Base-by-base conservation (phyloP, 1,140 invertebrate genomes). In the Odontomachus brunneus region DNA sequence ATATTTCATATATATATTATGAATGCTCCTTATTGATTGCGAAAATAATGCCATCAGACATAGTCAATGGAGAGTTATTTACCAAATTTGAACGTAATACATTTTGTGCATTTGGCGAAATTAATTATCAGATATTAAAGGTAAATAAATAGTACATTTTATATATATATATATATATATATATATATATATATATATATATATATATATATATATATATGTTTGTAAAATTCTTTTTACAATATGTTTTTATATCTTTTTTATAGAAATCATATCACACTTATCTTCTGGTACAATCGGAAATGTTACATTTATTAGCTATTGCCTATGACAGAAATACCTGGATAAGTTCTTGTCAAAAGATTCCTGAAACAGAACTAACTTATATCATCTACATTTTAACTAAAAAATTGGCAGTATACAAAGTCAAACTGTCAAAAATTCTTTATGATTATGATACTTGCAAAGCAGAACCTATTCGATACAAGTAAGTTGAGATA, bases 271-370 rank as follows among this genome's bases (percentile, higher is more conserved):
- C 91, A n/a, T 94, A 93, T 74, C 91, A 93, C 65, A 91, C 69
- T 9, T 94, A 91, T 78, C 88, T 94, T 55, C 84, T 94, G 7
- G 83, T 87, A 1, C 93, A 94, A 82, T 94, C 93, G 14, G 93
- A 94, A 69, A 90, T 91, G 89, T 78, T 93, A 44, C 73, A 92
- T 65, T 84, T 93, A 59, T 72, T 94, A 57, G 91, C 91, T 55
- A 82, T 88, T 29, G 76, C 88, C n/a, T 92, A 92, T 57, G 75
- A 87, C 67, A 72, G 60, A 19, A 57, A 84, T 71, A 86, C 51
- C 14, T 86, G 83, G 86, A 15, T 80, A 19, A 22, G 55, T n/a
- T 66, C 33, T 63, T 80, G 60, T 17, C 33, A 24, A 0, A 86
- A 59, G 59, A 84, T 91, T 82, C 82, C 89, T 38, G 83, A 92